These are phyloP conservation scores for Leptopilina boulardi DNA, from an alignment of 1,140 invertebrate genomes.

Conservation along the genomic window DNA sequence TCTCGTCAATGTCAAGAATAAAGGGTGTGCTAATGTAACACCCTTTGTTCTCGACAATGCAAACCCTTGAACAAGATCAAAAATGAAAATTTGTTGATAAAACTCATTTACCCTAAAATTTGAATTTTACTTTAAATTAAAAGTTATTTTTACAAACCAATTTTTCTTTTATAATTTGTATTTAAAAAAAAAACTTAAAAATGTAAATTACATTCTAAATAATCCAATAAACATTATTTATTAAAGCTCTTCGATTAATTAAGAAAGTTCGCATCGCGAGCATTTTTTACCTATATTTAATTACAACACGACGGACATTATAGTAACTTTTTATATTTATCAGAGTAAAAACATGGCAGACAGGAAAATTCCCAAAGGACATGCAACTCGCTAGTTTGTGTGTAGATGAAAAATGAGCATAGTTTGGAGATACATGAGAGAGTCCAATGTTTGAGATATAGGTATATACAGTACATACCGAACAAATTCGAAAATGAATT, in stretches of 20 bases:
- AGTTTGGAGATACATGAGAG: neutral
- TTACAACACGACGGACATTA: neutral
- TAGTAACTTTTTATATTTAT: constrained; percentile 2
- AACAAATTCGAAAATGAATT: constrained; percentile 19
- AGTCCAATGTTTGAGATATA: no score
- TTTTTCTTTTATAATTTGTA: no score
- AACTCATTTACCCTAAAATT: neutral
- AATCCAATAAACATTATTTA: no score
- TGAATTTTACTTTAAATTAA: neutral
- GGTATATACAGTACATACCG: no score
- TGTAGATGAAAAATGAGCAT: neutral
- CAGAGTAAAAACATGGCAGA: neutral
- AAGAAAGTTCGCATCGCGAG: no score
- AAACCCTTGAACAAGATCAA: neutral
- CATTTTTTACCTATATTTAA: neutral
- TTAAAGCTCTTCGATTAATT: neutral
- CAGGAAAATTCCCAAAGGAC: constrained; percentile 10
- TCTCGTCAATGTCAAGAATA: constrained; percentile 1
- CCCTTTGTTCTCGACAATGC: neutral
- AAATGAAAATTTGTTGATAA: neutral
- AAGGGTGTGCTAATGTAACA: constrained; percentile 21
- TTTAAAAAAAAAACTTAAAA: no score
- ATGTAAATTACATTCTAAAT: no score
- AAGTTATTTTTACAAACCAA: no score
- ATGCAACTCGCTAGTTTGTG: constrained; percentile 8